A percentile compares a stretch with the other conserved stretches of the same genome.
Evolutionary conservation across 2,113 vertebrate genomes (phyloP).

Genomic region (Triplophysa rosa): DNA sequence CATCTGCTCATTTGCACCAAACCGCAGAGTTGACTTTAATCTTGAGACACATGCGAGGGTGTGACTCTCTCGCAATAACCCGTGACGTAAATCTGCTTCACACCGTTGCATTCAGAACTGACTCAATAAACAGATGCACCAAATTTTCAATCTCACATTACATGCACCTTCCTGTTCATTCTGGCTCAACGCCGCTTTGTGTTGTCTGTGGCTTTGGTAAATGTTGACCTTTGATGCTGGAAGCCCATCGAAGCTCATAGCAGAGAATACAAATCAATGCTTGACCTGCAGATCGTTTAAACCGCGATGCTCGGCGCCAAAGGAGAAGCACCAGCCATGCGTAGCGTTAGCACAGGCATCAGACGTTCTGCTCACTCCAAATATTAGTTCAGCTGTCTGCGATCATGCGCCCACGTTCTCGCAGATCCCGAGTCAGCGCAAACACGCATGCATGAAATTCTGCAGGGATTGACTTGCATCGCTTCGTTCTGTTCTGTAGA

Average conservation of each 20-base stretch:
- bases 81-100: background rate
- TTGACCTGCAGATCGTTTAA: slow-evolving; percentile 26
- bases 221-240: slow-evolving; percentile 34
- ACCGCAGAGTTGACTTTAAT: background rate
- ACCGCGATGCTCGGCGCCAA: slow-evolving; percentile 1
- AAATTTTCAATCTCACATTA: background rate
- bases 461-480: background rate
- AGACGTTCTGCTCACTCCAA: slow-evolving; percentile 63
- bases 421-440: background rate
- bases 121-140: background rate
- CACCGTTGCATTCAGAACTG: background rate
- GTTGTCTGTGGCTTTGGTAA: slow-evolving; percentile 9
- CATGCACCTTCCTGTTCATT: background rate
- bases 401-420: slow-evolving; percentile 46
- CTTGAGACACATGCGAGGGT: background rate
- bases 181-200: background rate
- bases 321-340: slow-evolving; percentile 5
- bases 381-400: slow-evolving; percentile 76
- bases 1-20: slow-evolving; percentile 8
- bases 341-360: slow-evolving; percentile 38
- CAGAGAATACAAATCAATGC: slow-evolving; percentile 33
- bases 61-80: background rate
- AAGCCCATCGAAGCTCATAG: slow-evolving; percentile 10
- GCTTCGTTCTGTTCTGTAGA: background rate
- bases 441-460: slow-evolving; percentile 20